phyloP scores from a whole-genome alignment of 2,797 vertebrate genomes.

The Dryobates pubescens region DNA sequence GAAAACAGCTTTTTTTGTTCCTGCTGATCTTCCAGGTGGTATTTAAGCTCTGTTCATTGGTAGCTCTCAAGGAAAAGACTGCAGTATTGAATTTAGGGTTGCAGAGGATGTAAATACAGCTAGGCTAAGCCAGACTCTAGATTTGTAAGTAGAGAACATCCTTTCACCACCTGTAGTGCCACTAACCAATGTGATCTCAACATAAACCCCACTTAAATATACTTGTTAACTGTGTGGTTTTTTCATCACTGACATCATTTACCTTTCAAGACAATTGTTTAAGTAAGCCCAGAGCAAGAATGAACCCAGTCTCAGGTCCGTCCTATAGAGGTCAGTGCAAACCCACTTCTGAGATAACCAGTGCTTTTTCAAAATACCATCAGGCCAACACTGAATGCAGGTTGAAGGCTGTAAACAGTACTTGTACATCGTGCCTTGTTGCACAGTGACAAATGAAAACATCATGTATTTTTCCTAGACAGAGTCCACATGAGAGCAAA shows the following conservation, averaged over 20 bases:
- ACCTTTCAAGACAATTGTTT: slow-evolving; percentile 43
- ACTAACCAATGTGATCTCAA: neutral
- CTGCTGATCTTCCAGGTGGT: neutral
- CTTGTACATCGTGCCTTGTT: neutral
- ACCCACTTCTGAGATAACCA: neutral
- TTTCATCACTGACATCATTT: slow-evolving; percentile 34
- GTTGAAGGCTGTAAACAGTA: neutral
- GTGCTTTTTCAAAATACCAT: rapidly evolving
- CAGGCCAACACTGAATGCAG: neutral
- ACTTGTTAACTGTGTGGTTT: neutral
- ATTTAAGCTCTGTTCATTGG: neutral
- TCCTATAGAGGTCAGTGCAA: slow-evolving; percentile 71
- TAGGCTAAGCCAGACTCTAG: neutral
- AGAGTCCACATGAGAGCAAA: neutral
- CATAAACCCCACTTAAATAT: neutral
- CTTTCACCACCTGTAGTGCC: neutral
- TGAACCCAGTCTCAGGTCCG: neutral
- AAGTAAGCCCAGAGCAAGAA: neutral
- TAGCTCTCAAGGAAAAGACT: neutral
- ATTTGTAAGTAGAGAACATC: neutral
- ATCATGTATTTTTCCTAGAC: neutral
- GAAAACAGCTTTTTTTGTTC: neutral
- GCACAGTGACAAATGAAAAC: slow-evolving; percentile 16
- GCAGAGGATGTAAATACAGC: neutral
- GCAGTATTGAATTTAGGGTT: neutral